Conservation (phyloP, 1,140 invertebrate genomes). For the Aphelenchoides besseyi region DNA sequence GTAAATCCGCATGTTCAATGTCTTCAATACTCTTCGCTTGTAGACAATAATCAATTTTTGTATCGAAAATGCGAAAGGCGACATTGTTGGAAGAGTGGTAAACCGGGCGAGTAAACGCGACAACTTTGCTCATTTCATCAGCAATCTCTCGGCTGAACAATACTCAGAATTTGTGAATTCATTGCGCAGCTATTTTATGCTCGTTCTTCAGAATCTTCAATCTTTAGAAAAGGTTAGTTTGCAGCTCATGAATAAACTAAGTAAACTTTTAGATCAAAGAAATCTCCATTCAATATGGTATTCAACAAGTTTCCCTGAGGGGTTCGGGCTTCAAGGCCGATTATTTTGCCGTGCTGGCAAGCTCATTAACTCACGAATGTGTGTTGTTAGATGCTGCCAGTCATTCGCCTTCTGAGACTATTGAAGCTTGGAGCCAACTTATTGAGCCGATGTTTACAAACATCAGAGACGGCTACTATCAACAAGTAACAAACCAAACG, state of each 20-base stretch:
- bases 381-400: slow-evolving; percentile 51
- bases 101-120: slow-evolving; percentile 45
- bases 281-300: slow-evolving; percentile 46
- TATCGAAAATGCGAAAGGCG: slow-evolving; percentile 50
- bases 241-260: background rate
- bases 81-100: slow-evolving; percentile 42
- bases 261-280: slow-evolving; percentile 38
- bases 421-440: slow-evolving; percentile 56
- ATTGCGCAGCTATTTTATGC: slow-evolving; percentile 40
- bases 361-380: slow-evolving; percentile 53
- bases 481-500: no score
- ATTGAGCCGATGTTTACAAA: slow-evolving; percentile 51
- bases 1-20: no score
- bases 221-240: slow-evolving; percentile 44
- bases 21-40: no score
- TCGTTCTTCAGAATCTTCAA: slow-evolving; percentile 49
- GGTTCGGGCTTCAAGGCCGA: slow-evolving; percentile 49
- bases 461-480: slow-evolving; percentile 49
- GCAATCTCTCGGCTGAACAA: slow-evolving; percentile 35
- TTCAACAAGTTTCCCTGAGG: slow-evolving; percentile 40
- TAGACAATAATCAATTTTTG: slow-evolving; percentile 52
- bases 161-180: slow-evolving; percentile 41
- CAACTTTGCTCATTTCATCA: slow-evolving; percentile 46
- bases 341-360: slow-evolving; percentile 52
- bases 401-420: slow-evolving; percentile 24